phyloP scores from a whole-genome alignment of 2,113 vertebrate species.

The Lutjanus erythropterus region DNA sequence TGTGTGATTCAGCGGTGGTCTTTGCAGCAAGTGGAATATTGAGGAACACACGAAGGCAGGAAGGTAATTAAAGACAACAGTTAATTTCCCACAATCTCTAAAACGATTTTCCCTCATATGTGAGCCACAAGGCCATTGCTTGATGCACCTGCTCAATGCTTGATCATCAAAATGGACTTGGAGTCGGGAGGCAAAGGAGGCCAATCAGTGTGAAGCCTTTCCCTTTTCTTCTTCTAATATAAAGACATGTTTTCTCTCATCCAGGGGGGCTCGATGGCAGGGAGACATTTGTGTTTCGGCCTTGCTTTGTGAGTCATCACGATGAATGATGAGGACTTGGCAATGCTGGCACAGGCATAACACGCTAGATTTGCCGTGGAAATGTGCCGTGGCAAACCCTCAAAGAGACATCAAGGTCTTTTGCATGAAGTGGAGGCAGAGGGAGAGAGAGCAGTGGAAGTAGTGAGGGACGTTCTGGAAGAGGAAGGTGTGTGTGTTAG shows the following conservation, averaged over 20 bases:
- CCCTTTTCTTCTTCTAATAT: slow-evolving; percentile 27
- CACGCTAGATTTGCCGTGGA: slow-evolving; percentile 72
- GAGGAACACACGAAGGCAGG: not conserved
- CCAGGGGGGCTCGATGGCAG: slow-evolving; percentile 3
- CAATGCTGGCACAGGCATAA: slow-evolving; percentile 52
- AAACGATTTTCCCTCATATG: not conserved
- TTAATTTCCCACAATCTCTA: slow-evolving; percentile 30
- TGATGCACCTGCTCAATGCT: slow-evolving; percentile 19
- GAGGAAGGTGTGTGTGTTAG: slow-evolving; percentile 14
- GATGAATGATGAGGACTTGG: slow-evolving; percentile 62
- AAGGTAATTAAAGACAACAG: slow-evolving; percentile 14
- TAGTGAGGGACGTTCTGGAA: not conserved
- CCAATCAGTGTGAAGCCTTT: not conserved
- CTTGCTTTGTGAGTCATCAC: slow-evolving; percentile 70
- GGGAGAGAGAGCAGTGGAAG: slow-evolving; percentile 1
- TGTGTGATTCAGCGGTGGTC: too few relatives aligned
- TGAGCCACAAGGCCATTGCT: not conserved
- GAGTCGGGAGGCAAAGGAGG: not conserved
- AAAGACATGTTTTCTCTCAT: slow-evolving; percentile 40
- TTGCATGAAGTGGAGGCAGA: slow-evolving; percentile 49
- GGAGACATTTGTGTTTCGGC: slow-evolving; percentile 56
- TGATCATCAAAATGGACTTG: slow-evolving; percentile 26
- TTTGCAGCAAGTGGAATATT: not conserved
- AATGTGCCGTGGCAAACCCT: slow-evolving; percentile 73
- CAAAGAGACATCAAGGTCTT: slow-evolving; percentile 75